Percentiles rank a stretch among this genome's conserved stretches.
Evolutionary conservation across 2,888 invertebrate genomes (phyloP).

Genomic region (Acrobeloides nanus): DNA sequence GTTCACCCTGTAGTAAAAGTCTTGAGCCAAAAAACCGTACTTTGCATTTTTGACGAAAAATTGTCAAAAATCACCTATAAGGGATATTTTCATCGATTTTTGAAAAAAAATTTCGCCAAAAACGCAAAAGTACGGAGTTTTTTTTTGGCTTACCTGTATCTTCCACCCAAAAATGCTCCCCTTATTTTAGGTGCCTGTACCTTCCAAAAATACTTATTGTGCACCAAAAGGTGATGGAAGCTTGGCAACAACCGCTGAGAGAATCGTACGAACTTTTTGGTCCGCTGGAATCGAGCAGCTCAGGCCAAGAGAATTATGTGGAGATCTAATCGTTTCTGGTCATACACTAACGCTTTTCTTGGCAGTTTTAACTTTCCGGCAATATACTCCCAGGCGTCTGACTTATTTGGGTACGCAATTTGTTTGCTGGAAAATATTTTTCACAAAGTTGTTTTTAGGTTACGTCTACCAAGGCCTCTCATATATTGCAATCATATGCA

Average conservation of each 20-base stretch:
- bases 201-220: conserved; percentile 48
- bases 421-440: background rate
- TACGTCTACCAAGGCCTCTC: conserved; percentile 38
- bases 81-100: too few species aligned
- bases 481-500: conserved; percentile 34
- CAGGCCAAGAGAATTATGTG: conserved; percentile 40
- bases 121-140: background rate
- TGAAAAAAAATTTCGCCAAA: background rate
- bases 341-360: conserved; percentile 48
- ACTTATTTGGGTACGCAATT: conserved; percentile 17
- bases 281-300: conserved; percentile 45
- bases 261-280: conserved; percentile 45
- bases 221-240: conserved; percentile 35
- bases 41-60: too few species aligned
- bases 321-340: conserved; percentile 51
- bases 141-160: background rate
- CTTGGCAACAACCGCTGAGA: conserved; percentile 13
- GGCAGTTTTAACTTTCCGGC: conserved; percentile 33
- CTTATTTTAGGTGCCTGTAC: conserved; percentile 43
- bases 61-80: too few species aligned
- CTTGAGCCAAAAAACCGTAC: background rate
- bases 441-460: conserved; percentile 14
- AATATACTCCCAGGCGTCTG: conserved; percentile 40
- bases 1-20: too few species aligned
- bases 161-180: background rate